Evolutionary conservation across 2,797 vertebrate genomes (phyloP).

Genomic region (Eutrigla gurnardus): DNA sequence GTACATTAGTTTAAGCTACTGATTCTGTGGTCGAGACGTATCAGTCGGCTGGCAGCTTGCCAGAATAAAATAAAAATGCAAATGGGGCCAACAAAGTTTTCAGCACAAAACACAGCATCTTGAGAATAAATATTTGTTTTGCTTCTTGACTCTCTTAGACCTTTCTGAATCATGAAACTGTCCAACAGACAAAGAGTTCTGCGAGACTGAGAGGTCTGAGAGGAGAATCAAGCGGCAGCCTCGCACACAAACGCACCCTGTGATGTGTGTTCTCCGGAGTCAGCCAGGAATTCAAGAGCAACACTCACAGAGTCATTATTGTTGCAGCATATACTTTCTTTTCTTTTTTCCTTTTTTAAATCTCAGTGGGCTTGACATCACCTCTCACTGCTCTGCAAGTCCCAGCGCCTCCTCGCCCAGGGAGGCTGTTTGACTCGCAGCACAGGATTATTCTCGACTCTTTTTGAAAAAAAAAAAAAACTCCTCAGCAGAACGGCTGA

Average conservation of each 20-base stretch:
- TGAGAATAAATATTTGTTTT: slow-evolving; percentile 24
- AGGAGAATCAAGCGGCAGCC: slow-evolving; percentile 49
- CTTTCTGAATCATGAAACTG: slow-evolving; percentile 51
- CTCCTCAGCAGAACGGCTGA: slow-evolving; percentile 26
- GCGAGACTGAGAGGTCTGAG: slow-evolving; percentile 47
- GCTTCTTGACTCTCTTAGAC: slow-evolving; percentile 33
- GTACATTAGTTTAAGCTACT: background rate
- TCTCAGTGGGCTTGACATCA: slow-evolving; percentile 71
- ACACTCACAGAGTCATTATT: slow-evolving; percentile 58
- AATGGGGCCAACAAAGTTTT: slow-evolving; percentile 38
- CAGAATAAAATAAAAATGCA: slow-evolving; percentile 41
- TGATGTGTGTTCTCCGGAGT: slow-evolving; percentile 52
- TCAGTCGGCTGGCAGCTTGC: slow-evolving; percentile 25
- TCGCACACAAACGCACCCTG: slow-evolving; percentile 46
- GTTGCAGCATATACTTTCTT: slow-evolving; percentile 57
- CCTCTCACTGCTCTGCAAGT: slow-evolving; percentile 62
- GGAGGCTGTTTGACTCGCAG: slow-evolving; percentile 57
- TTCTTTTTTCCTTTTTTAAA: slow-evolving; percentile 6
- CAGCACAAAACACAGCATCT: slow-evolving; percentile 16
- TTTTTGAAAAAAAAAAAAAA: slow-evolving; percentile 46
- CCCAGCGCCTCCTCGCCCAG: slow-evolving; percentile 46
- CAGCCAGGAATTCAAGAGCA: slow-evolving; percentile 50
- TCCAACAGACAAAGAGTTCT: slow-evolving; percentile 43
- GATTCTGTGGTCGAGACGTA: slow-evolving; percentile 15
- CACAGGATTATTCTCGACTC: slow-evolving; percentile 51